These are phyloP conservation scores for Acrossocheilus fasciatus DNA, from an alignment of 2,797 vertebrate species.

Conservation along the genomic window DNA sequence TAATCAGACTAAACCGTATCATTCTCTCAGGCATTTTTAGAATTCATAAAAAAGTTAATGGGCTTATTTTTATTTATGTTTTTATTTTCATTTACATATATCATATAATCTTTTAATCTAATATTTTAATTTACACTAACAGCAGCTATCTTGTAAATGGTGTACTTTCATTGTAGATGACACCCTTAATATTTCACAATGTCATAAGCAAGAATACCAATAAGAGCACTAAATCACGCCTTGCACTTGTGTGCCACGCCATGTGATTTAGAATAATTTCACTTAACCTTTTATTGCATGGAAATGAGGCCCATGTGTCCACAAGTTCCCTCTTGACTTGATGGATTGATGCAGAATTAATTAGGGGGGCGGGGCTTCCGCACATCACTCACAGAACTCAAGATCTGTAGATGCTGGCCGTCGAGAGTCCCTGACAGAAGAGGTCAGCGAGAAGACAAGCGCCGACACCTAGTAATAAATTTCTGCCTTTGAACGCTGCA, in stretches of 20 bases:
- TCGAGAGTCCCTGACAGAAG: conserved; percentile 46
- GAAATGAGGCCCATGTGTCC: conserved; percentile 21
- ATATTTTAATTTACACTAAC: neutral
- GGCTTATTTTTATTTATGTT: neutral
- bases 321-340: conserved; percentile 43
- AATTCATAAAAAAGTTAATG: neutral
- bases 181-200: neutral
- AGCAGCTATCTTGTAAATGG: neutral
- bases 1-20: neutral
- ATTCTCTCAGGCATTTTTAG: neutral
- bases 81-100: neutral
- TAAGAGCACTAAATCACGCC: neutral
- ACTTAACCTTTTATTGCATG: conserved; percentile 54
- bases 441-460: conserved; percentile 46
- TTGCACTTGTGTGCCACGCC: neutral
- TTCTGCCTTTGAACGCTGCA: conserved; percentile 21
- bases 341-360: conserved; percentile 56
- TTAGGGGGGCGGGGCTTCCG: conserved; percentile 29
- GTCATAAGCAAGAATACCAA: neutral
- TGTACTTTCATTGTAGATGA: neutral
- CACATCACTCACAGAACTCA: conserved; percentile 18
- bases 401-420: conserved; percentile 17
- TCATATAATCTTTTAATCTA: neutral
- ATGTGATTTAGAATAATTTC: conserved; percentile 44
- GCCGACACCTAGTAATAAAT: conserved; percentile 27